These are phyloP conservation scores for Musca vetustissima DNA, from an alignment of 1,140 invertebrate species.

Conservation along the genomic window DNA sequence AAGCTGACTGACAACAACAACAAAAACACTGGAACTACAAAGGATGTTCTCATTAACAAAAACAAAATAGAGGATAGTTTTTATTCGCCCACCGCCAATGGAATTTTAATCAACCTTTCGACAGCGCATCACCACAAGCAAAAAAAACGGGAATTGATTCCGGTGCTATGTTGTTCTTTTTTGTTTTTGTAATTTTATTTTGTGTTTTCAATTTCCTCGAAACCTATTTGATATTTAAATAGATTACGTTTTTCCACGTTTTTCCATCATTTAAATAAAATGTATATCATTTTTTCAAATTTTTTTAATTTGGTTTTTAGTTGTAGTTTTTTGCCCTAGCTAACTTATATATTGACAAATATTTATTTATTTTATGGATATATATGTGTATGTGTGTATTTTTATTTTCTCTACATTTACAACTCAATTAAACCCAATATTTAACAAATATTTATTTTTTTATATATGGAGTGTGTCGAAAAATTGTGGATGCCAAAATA, in stretches of 20 bases:
- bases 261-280: background rate
- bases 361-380: no score
- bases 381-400: no score
- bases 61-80: slow-evolving; percentile 5
- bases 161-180: background rate
- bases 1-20: background rate
- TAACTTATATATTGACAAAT: no score
- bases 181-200: background rate
- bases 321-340: background rate
- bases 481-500: no score
- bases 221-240: background rate
- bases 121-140: background rate
- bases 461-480: no score
- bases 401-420: no score
- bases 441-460: no score
- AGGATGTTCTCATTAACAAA: background rate
- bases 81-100: background rate
- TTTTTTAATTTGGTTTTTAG: background rate
- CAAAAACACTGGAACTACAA: background rate
- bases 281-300: background rate
- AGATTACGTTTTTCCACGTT: slow-evolving; percentile 5
- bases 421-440: no score
- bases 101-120: slow-evolving; percentile 12
- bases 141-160: background rate
- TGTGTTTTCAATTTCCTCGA: background rate